phyloP scores from a whole-genome alignment of 2,888 invertebrate genomes.

The Eucera pruinosa region DNA sequence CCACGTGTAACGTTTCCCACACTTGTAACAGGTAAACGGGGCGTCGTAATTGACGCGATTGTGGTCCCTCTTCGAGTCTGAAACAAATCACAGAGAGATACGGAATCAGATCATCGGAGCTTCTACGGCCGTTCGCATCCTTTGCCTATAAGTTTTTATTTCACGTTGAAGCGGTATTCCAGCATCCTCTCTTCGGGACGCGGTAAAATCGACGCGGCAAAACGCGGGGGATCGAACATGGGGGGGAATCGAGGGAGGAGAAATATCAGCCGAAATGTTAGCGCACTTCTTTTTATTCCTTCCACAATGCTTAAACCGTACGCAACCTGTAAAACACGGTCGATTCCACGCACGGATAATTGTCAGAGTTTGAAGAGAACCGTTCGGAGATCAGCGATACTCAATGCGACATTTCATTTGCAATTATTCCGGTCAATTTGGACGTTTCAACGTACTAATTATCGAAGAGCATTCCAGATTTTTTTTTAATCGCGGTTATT shows the following conservation, averaged over 20 bases:
- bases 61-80: slow-evolving; percentile 69
- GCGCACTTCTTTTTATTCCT: slow-evolving; percentile 16
- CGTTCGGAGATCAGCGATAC: no score
- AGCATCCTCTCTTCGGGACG: background rate
- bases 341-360: no score
- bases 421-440: no score
- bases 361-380: no score
- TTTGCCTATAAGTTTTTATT: background rate
- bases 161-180: background rate
- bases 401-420: no score
- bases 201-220: background rate
- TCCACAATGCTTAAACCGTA: background rate
- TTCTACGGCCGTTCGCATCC: background rate
- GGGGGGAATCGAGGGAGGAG: background rate
- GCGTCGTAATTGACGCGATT: slow-evolving; percentile 71
- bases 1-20: slow-evolving; percentile 80
- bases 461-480: no score
- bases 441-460: no score
- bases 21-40: slow-evolving; percentile 77
- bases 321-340: background rate
- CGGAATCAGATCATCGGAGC: slow-evolving; percentile 49
- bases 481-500: no score
- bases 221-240: background rate
- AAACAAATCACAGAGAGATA: slow-evolving; percentile 65
- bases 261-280: slow-evolving; percentile 6